phyloP scores from a whole-genome alignment of 2,888 invertebrate genomes.

The Himalopsyche anomala region DNA sequence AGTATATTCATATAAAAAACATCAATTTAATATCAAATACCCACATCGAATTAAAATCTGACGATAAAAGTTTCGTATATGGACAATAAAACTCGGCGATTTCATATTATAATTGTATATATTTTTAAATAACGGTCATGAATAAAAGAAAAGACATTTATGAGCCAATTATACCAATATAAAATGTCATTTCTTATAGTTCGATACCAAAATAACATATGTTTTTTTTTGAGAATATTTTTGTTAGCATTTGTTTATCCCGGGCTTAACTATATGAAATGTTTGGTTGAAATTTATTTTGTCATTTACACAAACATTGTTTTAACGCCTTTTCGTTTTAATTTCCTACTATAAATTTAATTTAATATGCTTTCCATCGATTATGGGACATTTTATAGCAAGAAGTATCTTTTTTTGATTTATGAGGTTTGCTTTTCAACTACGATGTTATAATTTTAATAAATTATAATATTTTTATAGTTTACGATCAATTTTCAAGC shows the following conservation, averaged over 20 bases:
- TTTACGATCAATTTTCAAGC: background rate
- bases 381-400: background rate
- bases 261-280: background rate
- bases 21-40: conserved; percentile 41
- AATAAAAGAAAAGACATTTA: conserved; percentile 10
- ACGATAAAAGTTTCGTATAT: conserved; percentile 1
- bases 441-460: background rate
- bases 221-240: background rate
- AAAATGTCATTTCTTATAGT: conserved; percentile 22
- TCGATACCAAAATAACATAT: conserved; percentile 16
- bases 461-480: background rate
- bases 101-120: conserved; percentile 16
- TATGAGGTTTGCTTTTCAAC: background rate
- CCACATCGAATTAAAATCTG: conserved; percentile 22
- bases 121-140: conserved; percentile 8
- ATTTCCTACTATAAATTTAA: background rate
- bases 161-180: conserved; percentile 26
- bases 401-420: background rate
- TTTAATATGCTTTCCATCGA: background rate
- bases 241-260: background rate
- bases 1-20: conserved; percentile 50
- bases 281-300: background rate
- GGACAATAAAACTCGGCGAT: conserved; percentile 10
- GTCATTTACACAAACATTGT: background rate
- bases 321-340: conserved; percentile 2